phyloP scores from a whole-genome alignment of 2,797 vertebrate genomes.

The Chanos chanos region DNA sequence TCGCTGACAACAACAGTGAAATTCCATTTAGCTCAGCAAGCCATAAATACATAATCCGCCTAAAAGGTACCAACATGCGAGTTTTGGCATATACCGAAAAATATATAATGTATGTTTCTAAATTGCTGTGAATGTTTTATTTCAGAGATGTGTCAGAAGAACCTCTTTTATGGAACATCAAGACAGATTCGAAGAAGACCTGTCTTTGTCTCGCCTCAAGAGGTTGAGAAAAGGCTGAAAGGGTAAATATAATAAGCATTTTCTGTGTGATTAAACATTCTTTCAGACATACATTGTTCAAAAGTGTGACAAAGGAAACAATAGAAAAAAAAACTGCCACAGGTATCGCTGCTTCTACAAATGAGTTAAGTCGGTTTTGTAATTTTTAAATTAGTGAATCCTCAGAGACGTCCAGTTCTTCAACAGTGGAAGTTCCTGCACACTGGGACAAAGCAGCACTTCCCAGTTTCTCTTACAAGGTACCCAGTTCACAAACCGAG shows the following conservation, averaged over 20 bases:
- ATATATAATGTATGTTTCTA: too few species aligned
- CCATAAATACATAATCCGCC: constrained; percentile 73
- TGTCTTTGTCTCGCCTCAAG: constrained; percentile 72
- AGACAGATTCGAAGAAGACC: constrained; percentile 81
- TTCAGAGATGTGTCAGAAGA: constrained; percentile 80
- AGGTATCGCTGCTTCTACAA: too few species aligned
- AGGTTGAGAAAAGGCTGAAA: constrained; percentile 63
- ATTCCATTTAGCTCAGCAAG: constrained; percentile 70
- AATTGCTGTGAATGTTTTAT: neutral
- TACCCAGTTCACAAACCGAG: constrained; percentile 48
- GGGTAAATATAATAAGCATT: constrained; percentile 56
- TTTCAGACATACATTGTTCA: too few species aligned
- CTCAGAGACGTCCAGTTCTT: constrained; percentile 33
- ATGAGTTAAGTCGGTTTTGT: too few species aligned
- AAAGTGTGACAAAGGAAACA: too few species aligned
- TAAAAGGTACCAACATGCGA: constrained; percentile 60
- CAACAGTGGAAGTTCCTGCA: constrained; percentile 63
- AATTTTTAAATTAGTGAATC: too few species aligned
- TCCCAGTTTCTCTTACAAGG: constrained; percentile 79
- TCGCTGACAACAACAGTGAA: constrained; percentile 53
- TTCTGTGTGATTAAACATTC: neutral
- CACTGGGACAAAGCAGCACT: constrained; percentile 81
- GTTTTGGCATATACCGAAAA: neutral
- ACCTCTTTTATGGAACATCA: constrained; percentile 64
- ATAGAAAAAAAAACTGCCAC: too few species aligned